Base-by-base conservation (phyloP, 2,888 invertebrate species). In the Exocentrus adspersus region DNA sequence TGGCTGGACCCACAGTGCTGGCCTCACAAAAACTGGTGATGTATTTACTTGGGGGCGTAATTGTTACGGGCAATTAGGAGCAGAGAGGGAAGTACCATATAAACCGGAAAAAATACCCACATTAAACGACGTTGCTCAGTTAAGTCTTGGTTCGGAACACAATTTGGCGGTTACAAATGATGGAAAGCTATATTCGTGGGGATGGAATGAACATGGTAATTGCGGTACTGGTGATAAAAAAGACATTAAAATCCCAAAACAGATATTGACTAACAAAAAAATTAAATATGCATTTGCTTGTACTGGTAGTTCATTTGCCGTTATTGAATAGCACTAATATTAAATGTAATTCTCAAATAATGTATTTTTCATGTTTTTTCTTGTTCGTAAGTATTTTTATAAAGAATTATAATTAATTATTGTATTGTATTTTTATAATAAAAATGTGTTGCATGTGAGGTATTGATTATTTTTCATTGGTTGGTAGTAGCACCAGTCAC, bases 121-220 rank as follows among this genome's bases (percentile, higher is more conserved):
- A 80, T 79, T 84, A 70, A 79, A 67, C 75, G 84, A 83, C 75
- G 83, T 90, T 2, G 80, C 81, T 69, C 86, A 89, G 78, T 78
- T 92, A 62, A 86, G 87, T 68, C 81, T 90, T 71, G 94, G 94
- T 1, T 92, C 94, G 0, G 94, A 94, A 75, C 94, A 94, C 77
- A 92, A 90, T 45, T 79, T 94, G 69, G 89, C 90, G 65, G 81
- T 92, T 67, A 86, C 87, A 72, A 86, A 85, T 65, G 87, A 88
- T 61, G 89, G 89, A 28, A 85, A 86, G 51, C 79, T 94, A 4
- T 89, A 88, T 77, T 87, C 90, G 16, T 95, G 94, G 94, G 94
- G 94, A 0, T 95, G 94, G 94, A 94, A 95, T 82, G 94, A 95
- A 77, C 94, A 94, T 83, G 92, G 92, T 37, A 94, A 91, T 79